A percentile compares a stretch with the other conserved stretches of the same genome.
These are phyloP conservation scores for Calyptommatus sinebrachiatus DNA, from an alignment of 2,113 vertebrate species.

Conservation along the genomic window DNA sequence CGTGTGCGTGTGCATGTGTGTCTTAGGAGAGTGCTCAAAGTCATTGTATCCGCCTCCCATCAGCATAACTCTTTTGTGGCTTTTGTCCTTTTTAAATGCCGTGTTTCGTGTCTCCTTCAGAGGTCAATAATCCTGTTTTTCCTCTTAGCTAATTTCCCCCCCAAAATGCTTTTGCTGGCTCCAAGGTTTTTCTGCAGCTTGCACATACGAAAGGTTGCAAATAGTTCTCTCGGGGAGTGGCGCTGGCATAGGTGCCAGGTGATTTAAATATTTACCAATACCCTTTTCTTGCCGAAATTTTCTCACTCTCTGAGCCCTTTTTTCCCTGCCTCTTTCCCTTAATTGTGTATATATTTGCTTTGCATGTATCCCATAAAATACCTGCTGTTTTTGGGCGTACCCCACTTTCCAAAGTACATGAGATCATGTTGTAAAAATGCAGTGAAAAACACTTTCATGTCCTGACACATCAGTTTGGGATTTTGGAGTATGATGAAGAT, in stretches of 20 bases:
- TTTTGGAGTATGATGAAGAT: conserved; percentile 84
- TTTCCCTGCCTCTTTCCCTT: conserved; percentile 45
- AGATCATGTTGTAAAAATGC: conserved; percentile 94
- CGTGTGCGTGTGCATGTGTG: too few species aligned
- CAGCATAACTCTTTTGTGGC: not conserved
- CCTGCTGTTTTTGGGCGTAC: conserved; percentile 87
- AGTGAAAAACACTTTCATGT: conserved; percentile 94
- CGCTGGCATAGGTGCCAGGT: conserved; percentile 60
- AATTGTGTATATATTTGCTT: conserved; percentile 71
- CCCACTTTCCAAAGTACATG: conserved; percentile 74
- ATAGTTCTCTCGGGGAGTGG: conserved; percentile 61
- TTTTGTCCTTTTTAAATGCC: not conserved
- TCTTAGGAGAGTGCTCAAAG: too few species aligned
- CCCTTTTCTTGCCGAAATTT: conserved; percentile 41
- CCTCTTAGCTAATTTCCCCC: not conserved
- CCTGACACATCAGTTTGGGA: conserved; percentile 88
- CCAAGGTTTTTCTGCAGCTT: not conserved
- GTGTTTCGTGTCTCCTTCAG: not conserved
- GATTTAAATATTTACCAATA: conserved; percentile 70
- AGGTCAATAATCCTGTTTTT: conserved; percentile 9
- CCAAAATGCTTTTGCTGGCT: conserved; percentile 9
- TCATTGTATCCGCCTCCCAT: too few species aligned
- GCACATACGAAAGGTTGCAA: conserved; percentile 41
- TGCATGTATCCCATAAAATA: conserved; percentile 79
- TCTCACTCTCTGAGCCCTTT: conserved; percentile 1